These are phyloP conservation scores for Struthio camelus DNA, from an alignment of 2,113 vertebrate genomes.

Conservation along the genomic window DNA sequence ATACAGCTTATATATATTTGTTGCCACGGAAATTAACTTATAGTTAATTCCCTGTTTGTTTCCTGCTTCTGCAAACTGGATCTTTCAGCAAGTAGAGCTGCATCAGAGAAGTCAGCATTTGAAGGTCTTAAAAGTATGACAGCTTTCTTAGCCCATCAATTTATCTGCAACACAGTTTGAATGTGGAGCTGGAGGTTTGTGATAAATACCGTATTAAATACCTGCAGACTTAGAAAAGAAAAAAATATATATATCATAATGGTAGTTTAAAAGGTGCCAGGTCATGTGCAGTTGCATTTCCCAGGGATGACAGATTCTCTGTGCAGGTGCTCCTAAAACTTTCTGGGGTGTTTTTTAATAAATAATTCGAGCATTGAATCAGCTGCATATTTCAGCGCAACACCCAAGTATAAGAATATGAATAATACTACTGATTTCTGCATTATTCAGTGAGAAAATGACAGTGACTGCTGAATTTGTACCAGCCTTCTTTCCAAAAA, in stretches of 20 bases:
- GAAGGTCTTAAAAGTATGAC: not conserved
- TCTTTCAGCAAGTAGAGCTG: not conserved
- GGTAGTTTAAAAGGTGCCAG: not conserved
- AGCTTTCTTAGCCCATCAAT: not conserved
- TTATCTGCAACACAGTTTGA: not conserved
- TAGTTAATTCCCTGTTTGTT: not conserved
- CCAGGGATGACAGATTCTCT: not conserved
- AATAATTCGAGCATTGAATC: slow-evolving; percentile 42
- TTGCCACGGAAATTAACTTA: not conserved
- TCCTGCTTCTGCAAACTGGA: not conserved
- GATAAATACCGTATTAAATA: not conserved
- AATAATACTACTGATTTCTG: not conserved
- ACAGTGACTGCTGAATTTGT: not conserved
- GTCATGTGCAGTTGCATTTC: not conserved
- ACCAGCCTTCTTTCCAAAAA: not conserved
- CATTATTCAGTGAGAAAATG: not conserved
- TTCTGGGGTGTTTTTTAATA: not conserved
- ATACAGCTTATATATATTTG: not conserved
- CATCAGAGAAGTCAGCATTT: not conserved
- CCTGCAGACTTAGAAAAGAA: not conserved
- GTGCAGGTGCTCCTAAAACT: not conserved
- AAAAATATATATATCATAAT: not conserved
- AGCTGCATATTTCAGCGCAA: not conserved
- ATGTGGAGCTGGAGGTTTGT: not conserved
- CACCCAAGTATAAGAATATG: not conserved